Evolutionary conservation across 1,140 invertebrate species (phyloP), one percentile per base, ranked within the genome.

Genomic region (Lycorma delicatula): DNA sequence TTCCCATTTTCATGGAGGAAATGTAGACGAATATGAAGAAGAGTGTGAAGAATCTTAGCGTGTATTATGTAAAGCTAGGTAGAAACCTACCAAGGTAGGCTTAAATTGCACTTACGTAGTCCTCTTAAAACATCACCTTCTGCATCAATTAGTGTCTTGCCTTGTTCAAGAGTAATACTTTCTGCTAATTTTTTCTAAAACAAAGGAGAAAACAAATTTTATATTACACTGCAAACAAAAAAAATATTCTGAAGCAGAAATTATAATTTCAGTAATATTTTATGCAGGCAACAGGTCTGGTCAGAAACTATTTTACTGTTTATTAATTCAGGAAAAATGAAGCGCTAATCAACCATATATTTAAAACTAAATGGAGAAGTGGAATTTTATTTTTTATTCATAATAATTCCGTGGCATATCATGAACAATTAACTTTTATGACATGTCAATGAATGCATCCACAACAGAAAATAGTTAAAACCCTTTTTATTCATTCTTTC

Each of bases 61-160:
- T n/a, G n/a, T n/a, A n/a, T n/a, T n/a, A n/a, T n/a, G n/a, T n/a
- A n/a, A n/a, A n/a, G n/a, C n/a, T n/a, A n/a, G n/a, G n/a, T n/a
- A n/a, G n/a, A n/a, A n/a, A n/a, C n/a, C n/a, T n/a, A n/a, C n/a
- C n/a, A n/a, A n/a, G n/a, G n/a, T 38, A 7, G 36, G 13, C 38
- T 57, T 51, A 58, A 22, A 63, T 44, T 62, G 18, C 3, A 83
- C 84, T 84, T 79, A 93, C 92, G 97, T 56, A 99, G 81, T 54
- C 97, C 97, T 70, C 97, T 80, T 44, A 96, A 79, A 3, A 99
- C 96, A 78, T 99, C 97, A 48, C 97, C 97, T 71, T 98, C 94
- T 23, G 97, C 97, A 78, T 99, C 97, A 20, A 85, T 81, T 48
- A 95, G 75, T 0, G 97, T 99, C 74, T 99, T 99, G 23, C 97